Percentiles rank a stretch among this genome's conserved stretches.
These are phyloP conservation scores for Dendronephthya gigantea DNA, from an alignment of 64 coral and sea anemone genomes.

Conservation along the genomic window DNA sequence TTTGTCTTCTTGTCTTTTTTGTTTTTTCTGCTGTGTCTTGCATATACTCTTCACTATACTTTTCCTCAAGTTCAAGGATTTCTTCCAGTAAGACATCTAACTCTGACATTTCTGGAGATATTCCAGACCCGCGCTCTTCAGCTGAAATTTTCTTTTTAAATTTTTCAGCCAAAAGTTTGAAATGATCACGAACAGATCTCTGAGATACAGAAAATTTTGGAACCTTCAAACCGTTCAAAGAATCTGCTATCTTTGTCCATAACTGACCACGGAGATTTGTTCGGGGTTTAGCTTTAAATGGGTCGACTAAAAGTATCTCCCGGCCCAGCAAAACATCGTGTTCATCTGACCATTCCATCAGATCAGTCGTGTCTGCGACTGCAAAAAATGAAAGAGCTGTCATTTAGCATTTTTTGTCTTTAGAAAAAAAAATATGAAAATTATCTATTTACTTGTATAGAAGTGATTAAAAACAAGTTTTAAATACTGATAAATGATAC, in stretches of 20 bases:
- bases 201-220: not conserved
- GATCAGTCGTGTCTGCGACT: too few species aligned
- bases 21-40: conserved; percentile 14
- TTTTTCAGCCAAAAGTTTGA: conserved; percentile 21
- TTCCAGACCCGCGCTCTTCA: conserved; percentile 3
- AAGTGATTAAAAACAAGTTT: not conserved
- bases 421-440: not conserved
- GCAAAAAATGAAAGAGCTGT: not conserved
- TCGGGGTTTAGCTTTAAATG: not conserved
- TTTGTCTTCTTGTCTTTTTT: conserved; percentile 19
- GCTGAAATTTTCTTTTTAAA: conserved; percentile 25
- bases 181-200: conserved; percentile 26
- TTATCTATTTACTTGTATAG: not conserved
- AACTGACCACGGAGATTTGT: not conserved
- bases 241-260: not conserved
- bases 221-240: not conserved
- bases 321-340: not conserved
- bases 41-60: conserved; percentile 12
- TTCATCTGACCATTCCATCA: not conserved
- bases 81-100: conserved; percentile 21
- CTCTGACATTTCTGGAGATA: conserved; percentile 22
- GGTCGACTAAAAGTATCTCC: not conserved
- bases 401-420: not conserved
- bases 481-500: not conserved
- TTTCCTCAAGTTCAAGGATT: conserved; percentile 19